Percentiles rank a stretch among this genome's conserved stretches.
Conservation (phyloP, 2,113 vertebrate genomes). For the Nothobranchius furzeri region DNA sequence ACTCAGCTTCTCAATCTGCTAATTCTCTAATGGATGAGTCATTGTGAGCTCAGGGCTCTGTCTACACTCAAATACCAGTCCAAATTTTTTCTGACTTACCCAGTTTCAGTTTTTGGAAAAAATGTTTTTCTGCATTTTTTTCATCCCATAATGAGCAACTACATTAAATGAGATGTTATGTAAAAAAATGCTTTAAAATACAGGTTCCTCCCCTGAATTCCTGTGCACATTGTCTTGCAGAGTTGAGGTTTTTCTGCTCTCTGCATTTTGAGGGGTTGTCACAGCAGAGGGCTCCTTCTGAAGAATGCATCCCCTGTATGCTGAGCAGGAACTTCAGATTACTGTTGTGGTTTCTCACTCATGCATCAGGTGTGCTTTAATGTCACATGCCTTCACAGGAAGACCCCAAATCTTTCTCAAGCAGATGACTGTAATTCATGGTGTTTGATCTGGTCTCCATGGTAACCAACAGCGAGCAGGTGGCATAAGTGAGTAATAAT, state of each 20-base stretch:
- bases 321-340: constrained; percentile 30
- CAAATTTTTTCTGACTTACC: constrained; percentile 35
- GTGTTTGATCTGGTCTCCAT: constrained; percentile 10
- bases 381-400: constrained; percentile 44
- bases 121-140: constrained; percentile 71
- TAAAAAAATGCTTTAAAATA: constrained; percentile 80
- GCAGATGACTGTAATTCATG: constrained; percentile 5
- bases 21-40: constrained; percentile 29
- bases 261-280: constrained; percentile 51
- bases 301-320: constrained; percentile 31
- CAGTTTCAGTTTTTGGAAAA: constrained; percentile 53
- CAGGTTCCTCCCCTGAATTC: constrained; percentile 75
- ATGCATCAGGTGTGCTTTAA: constrained; percentile 50
- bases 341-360: constrained; percentile 52
- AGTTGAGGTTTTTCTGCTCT: constrained; percentile 69
- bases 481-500: constrained; percentile 1
- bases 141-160: constrained; percentile 77
- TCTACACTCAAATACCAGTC: constrained; percentile 28
- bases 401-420: constrained; percentile 32
- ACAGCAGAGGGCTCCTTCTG: constrained; percentile 44
- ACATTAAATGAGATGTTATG: constrained; percentile 81
- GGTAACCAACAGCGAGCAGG: neutral
- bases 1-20: constrained; percentile 10
- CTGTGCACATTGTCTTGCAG: constrained; percentile 79
- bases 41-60: neutral